Conservation (phyloP, 2,113 vertebrate species). For the Chaetodon auriga region DNA sequence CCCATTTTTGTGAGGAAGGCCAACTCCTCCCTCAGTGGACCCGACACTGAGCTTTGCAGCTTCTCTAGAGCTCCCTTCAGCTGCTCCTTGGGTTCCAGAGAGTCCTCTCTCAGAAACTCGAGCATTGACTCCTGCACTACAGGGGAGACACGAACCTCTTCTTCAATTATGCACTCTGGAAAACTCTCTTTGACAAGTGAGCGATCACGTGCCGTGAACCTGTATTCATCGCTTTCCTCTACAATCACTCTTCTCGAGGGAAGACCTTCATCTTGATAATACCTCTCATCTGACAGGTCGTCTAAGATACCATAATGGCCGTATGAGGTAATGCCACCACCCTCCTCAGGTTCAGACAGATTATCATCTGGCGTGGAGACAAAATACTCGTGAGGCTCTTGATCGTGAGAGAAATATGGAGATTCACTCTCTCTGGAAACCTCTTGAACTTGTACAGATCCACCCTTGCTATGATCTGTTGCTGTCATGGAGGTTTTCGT, state of each 20-base stretch:
- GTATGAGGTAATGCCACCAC: conserved; percentile 86
- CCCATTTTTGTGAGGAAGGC: conserved; percentile 85
- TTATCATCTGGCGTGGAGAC: conserved; percentile 95
- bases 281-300: conserved; percentile 84
- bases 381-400: conserved; percentile 90
- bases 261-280: conserved; percentile 80
- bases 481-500: conserved; percentile 11
- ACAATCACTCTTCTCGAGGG: conserved; percentile 58
- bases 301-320: conserved; percentile 87
- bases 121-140: conserved; percentile 89
- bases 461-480: conserved; percentile 56
- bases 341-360: conserved; percentile 80
- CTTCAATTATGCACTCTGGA: conserved; percentile 89
- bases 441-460: conserved; percentile 75
- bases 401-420: conserved; percentile 78
- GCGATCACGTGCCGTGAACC: conserved; percentile 52
- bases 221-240: conserved; percentile 72
- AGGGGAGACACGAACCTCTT: conserved; percentile 91
- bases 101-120: conserved; percentile 84
- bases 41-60: conserved; percentile 89
- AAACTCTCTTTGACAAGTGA: conserved; percentile 70
- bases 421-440: conserved; percentile 69
- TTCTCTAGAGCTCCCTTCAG: conserved; percentile 90
- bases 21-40: conserved; percentile 89
- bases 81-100: conserved; percentile 89